These are phyloP conservation scores for Sinocyclocheilus grahami DNA, from an alignment of 2,113 vertebrate species.

Conservation along the genomic window DNA sequence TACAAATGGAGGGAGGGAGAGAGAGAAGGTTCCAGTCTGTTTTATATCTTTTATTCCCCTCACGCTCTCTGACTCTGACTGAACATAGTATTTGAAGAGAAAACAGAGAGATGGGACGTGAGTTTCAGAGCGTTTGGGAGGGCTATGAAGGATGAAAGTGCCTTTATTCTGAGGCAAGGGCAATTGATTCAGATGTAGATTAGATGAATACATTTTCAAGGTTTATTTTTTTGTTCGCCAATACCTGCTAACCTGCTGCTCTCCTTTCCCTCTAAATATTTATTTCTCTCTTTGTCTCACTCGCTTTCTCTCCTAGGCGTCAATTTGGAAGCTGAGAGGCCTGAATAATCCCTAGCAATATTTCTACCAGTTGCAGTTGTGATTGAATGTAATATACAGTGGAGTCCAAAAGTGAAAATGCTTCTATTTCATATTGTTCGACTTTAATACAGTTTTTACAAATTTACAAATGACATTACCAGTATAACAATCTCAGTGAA, in stretches of 20 bases:
- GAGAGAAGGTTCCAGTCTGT: slow-evolving; percentile 30
- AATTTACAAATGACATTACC: background rate
- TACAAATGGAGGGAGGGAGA: slow-evolving; percentile 29
- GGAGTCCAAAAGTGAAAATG: background rate
- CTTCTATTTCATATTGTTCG: background rate
- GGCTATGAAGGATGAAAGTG: slow-evolving; percentile 42
- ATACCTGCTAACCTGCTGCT: slow-evolving; percentile 46
- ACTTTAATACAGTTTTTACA: background rate
- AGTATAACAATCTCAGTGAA: background rate
- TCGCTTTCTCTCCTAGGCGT: background rate
- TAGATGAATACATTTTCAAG: slow-evolving; percentile 48
- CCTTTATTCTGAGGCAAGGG: slow-evolving; percentile 48
- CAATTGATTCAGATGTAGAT: slow-evolving; percentile 52
- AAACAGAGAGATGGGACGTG: slow-evolving; percentile 11
- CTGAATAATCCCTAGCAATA: background rate
- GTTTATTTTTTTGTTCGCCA: background rate
- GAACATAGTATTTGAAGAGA: slow-evolving; percentile 30
- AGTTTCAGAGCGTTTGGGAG: slow-evolving; percentile 23
- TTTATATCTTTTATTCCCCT: slow-evolving; percentile 39
- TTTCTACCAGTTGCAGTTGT: slow-evolving; percentile 2
- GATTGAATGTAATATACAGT: background rate
- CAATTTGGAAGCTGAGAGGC: background rate
- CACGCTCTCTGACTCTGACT: slow-evolving; percentile 35
- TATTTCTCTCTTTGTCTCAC: background rate
- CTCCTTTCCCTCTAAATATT: slow-evolving; percentile 4